Evolutionary conservation across 2,888 invertebrate species (phyloP).

Genomic region (Drymonia ruficornis): DNA sequence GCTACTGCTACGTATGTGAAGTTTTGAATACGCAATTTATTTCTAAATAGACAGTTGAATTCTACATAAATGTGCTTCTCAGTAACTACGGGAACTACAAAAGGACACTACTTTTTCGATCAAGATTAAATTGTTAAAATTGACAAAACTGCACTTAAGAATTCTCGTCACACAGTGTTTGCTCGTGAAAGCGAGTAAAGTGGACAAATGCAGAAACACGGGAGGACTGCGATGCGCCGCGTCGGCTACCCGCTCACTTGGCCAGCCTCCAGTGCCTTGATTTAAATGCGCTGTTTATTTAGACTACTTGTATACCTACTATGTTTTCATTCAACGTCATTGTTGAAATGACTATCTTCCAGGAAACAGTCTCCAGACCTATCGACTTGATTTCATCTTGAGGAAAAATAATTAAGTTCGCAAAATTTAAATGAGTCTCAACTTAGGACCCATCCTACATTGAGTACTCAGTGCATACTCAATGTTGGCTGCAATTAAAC

Average conservation of each 20-base stretch:
- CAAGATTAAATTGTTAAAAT: constrained; percentile 38
- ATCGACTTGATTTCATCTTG: too few species aligned
- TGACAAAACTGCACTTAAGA: constrained; percentile 63
- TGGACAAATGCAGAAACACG: constrained; percentile 72
- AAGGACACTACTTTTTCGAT: not conserved
- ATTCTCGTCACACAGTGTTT: constrained; percentile 63
- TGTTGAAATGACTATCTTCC: not conserved
- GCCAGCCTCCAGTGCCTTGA: constrained; percentile 68
- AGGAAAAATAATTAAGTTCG: too few species aligned
- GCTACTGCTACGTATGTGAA: too few species aligned
- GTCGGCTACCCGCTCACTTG: constrained; percentile 53
- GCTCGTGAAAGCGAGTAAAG: constrained; percentile 73
- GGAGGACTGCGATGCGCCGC: constrained; percentile 38
- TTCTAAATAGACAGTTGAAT: too few species aligned
- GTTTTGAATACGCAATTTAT: too few species aligned
- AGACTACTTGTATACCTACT: constrained; percentile 29
- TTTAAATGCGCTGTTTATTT: constrained; percentile 71
- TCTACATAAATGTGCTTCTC: too few species aligned
- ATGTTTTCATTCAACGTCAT: not conserved
- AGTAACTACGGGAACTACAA: too few species aligned
- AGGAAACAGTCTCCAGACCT: too few species aligned
- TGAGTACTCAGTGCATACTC: too few species aligned
- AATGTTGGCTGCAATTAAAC: too few species aligned
- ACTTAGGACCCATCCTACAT: too few species aligned
- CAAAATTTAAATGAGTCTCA: too few species aligned